These are phyloP conservation scores for Harpagoxenus sublaevis DNA, from an alignment of 2,888 invertebrate genomes.

Conservation along the genomic window DNA sequence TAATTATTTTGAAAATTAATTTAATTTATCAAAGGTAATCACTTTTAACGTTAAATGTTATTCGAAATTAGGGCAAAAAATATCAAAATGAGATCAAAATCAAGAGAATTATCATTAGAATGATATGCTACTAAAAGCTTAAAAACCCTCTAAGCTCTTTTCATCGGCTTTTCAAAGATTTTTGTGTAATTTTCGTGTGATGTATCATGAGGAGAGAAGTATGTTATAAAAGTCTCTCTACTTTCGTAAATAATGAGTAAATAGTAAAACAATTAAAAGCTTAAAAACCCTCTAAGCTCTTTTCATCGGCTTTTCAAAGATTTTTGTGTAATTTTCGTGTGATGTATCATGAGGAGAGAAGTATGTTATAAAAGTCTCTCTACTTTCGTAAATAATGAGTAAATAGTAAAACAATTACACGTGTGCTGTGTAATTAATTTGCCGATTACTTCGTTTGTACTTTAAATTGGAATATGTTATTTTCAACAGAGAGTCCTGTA, in stretches of 20 bases:
- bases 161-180: not conserved
- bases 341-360: constrained; percentile 11
- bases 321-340: constrained; percentile 6
- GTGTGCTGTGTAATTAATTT: not conserved
- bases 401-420: constrained; percentile 15
- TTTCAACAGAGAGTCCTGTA: constrained; percentile 39
- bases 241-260: not conserved
- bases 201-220: not conserved
- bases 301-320: not conserved
- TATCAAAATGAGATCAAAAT: not conserved
- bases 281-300: not conserved
- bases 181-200: constrained; percentile 10
- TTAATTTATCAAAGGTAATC: not conserved
- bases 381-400: not conserved
- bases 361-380: not conserved
- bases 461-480: constrained; percentile 15
- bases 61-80: not conserved
- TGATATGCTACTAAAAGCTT: not conserved
- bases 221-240: not conserved
- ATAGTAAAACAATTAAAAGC: constrained; percentile 14
- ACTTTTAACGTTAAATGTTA: constrained; percentile 16
- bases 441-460: not conserved
- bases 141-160: not conserved
- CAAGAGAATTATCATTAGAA: not conserved
- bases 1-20: not conserved